Evolutionary conservation across 1,140 invertebrate genomes (phyloP).

Genomic region (Zeugodacus cucurbitae): DNA sequence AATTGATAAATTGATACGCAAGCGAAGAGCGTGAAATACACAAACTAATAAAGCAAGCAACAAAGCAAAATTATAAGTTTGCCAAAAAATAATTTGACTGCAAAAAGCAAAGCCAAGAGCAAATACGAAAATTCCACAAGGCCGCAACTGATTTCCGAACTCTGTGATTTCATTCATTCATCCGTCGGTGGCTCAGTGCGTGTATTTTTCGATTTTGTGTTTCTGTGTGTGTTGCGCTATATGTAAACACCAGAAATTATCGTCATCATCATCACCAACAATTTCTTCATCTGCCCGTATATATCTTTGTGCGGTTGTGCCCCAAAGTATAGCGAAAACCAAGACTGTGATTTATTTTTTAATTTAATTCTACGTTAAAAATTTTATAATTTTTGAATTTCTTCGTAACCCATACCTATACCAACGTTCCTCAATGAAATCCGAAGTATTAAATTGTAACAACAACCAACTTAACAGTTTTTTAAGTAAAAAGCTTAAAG

Average conservation of each 20-base stretch:
- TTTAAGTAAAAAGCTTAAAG: constrained; percentile 12
- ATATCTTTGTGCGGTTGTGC: neutral
- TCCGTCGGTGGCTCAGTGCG: neutral
- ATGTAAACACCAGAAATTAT: neutral
- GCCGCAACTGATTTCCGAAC: neutral
- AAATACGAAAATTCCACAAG: neutral
- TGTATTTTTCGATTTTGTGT: neutral
- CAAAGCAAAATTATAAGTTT: too few relatives aligned
- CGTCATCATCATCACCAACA: neutral
- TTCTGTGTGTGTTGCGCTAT: too few relatives aligned
- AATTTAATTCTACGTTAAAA: neutral
- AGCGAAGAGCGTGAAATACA: neutral
- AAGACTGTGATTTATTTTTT: neutral
- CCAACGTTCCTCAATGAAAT: neutral
- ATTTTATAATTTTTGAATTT: neutral
- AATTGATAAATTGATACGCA: neutral
- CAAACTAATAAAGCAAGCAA: neutral
- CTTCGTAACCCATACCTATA: neutral
- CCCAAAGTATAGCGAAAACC: too few relatives aligned
- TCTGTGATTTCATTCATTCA: constrained; percentile 13
- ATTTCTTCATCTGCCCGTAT: neutral
- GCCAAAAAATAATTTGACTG: too few relatives aligned
- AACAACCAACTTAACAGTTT: constrained; percentile 16
- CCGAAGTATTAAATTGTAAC: neutral
- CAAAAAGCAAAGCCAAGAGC: neutral